Evolutionary conservation across 2,888 invertebrate genomes (phyloP).

Genomic region (Leptinotarsa rubiginosa): DNA sequence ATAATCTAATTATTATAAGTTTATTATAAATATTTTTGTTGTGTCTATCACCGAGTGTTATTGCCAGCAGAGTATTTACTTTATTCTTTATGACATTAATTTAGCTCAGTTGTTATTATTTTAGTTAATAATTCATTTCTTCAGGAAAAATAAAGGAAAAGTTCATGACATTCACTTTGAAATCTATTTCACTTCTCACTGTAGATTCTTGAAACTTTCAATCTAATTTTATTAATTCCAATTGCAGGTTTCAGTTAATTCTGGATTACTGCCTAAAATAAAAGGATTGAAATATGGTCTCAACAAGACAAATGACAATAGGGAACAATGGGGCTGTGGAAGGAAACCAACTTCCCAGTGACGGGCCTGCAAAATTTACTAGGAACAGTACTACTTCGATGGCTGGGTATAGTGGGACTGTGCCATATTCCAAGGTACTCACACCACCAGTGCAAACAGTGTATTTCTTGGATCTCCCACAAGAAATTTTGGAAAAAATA

Average conservation of each 20-base stretch:
- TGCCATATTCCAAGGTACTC: slow-evolving; percentile 50
- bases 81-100: no score
- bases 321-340: slow-evolving; percentile 64
- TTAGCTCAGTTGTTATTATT: no score
- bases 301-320: slow-evolving; percentile 70
- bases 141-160: no score
- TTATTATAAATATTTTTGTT: no score
- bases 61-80: no score
- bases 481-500: slow-evolving; percentile 84
- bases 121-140: no score
- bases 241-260: slow-evolving; percentile 26
- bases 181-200: no score
- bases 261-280: slow-evolving; percentile 12
- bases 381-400: slow-evolving; percentile 53
- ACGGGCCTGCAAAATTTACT: slow-evolving; percentile 60
- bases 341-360: slow-evolving; percentile 52
- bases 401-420: slow-evolving; percentile 48
- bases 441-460: slow-evolving; percentile 52
- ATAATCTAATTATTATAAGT: no score
- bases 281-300: slow-evolving; percentile 67
- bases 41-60: no score
- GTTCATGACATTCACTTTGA: no score
- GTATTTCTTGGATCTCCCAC: slow-evolving; percentile 79
- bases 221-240: no score
- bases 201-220: no score